Evolutionary conservation across 2,888 invertebrate species (phyloP), one percentile per base, ranked within the genome.

Genomic region (Cryptus armator): DNA sequence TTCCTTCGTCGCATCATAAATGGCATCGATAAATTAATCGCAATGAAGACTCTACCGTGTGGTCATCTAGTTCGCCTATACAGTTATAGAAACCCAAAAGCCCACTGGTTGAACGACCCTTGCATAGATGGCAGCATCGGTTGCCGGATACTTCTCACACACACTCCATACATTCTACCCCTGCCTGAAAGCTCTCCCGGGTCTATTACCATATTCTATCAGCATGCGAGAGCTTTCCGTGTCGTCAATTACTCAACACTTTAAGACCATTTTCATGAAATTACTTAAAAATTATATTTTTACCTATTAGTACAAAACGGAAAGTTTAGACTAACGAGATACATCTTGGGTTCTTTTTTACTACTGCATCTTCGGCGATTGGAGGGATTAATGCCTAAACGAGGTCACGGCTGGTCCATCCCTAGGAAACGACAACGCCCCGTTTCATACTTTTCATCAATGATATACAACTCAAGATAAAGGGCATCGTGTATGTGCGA

Each of bases 171-270:
- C 59, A 37, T 19, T 56, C 51, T n/a, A n/a, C 64, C 51, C 53
- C 43, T 29, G 62, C 4, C 48, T 48, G 53, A 70, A 76, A 84
- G 75, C 16, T 59, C 56, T 84, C 75, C 56, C 70, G 24, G 56
- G 3, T 71, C 48, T 43, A 84, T 76, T 80, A 75, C 66, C 83
- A 76, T 80, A 71, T 80, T 84, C 56, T 53, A 76, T 71, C 79
- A 71, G 37, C 83, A 43, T 62, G 46, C 75, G 48, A 80, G 48
- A 80, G 66, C 75, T 83, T 75, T 75, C 44, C 70, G 16, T 67
- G 66, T 74, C 78, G 29, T 80, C 80, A 71, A 80, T 84, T 76
- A 80, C 59, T 48, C 66, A 56, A 43, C 75, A 32, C 56, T 74
- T 71, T n/a, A 29, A 7, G 3, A 19, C 32, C 14, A 29, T 51